phyloP scores from a whole-genome alignment of 2,888 invertebrate species.

The Theodoxus fluviatilis region DNA sequence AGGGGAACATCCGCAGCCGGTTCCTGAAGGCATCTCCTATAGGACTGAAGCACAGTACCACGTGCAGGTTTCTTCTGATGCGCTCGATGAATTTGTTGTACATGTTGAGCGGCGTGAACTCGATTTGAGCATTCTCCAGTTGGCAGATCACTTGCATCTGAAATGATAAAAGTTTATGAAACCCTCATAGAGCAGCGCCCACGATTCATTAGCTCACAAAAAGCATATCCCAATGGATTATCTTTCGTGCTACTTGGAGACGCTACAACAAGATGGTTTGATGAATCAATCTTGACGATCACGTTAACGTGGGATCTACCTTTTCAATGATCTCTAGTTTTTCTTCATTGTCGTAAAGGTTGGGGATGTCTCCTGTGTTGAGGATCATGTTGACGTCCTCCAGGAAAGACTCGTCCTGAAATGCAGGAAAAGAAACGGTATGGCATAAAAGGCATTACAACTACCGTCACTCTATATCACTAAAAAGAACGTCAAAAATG shows the following conservation, averaged over 20 bases:
- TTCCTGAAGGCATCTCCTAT: constrained; percentile 64
- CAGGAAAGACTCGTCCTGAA: constrained; percentile 62
- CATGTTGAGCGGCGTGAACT: constrained; percentile 63
- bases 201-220: too few relatives aligned
- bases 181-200: too few relatives aligned
- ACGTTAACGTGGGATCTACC: too few relatives aligned
- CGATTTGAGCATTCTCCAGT: constrained; percentile 56
- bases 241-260: too few relatives aligned
- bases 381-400: constrained; percentile 65
- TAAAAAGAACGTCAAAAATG: background rate
- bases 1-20: constrained; percentile 65
- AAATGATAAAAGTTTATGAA: background rate
- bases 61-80: constrained; percentile 60
- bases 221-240: too few relatives aligned
- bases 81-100: constrained; percentile 65
- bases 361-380: constrained; percentile 65
- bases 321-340: constrained; percentile 64
- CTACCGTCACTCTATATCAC: background rate
- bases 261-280: too few relatives aligned
- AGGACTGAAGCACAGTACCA: constrained; percentile 64
- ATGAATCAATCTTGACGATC: too few relatives aligned
- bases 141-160: constrained; percentile 62
- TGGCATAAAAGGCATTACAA: too few relatives aligned
- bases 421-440: constrained; percentile 5
- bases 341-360: constrained; percentile 64